Percentiles rank a stretch among this genome's conserved stretches.
phyloP scores from a whole-genome alignment of 2,113 vertebrate species.

The Apistogramma diplotaenia region DNA sequence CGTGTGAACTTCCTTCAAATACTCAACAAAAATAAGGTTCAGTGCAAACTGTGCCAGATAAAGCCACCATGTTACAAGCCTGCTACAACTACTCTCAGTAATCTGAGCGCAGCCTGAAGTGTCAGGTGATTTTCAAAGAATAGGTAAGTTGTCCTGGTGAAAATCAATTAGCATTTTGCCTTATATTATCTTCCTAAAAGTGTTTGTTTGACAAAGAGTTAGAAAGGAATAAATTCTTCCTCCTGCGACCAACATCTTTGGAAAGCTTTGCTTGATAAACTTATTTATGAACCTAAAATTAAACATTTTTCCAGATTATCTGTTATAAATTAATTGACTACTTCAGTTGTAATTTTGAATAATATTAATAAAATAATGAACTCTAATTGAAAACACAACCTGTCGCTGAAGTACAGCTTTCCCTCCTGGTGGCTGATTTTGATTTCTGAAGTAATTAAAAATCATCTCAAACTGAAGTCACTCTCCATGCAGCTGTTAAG shows the following conservation, averaged over 20 bases:
- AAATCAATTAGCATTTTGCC: not conserved
- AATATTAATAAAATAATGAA: too few species aligned
- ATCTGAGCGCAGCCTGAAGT: fast-evolving
- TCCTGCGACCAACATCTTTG: not conserved
- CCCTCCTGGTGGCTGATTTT: not conserved
- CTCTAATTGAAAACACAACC: not conserved
- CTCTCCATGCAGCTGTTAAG: not conserved
- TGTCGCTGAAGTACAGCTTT: not conserved
- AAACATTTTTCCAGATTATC: not conserved
- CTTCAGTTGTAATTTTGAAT: too few species aligned
- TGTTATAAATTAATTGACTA: not conserved
- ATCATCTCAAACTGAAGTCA: constrained; percentile 1
- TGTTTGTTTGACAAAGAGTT: not conserved
- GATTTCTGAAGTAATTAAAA: constrained; percentile 1
- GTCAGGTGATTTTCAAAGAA: not conserved
- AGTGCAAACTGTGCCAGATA: not conserved
- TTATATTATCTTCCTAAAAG: not conserved
- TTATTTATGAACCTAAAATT: not conserved
- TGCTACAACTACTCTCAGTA: not conserved
- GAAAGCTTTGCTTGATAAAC: not conserved
- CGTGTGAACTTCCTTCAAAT: not conserved
- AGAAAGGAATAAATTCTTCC: not conserved
- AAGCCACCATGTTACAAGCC: not conserved
- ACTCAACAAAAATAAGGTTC: not conserved
- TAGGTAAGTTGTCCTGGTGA: not conserved